Conservation (phyloP, 2,888 invertebrate species). For the Argyra leucocephala region DNA sequence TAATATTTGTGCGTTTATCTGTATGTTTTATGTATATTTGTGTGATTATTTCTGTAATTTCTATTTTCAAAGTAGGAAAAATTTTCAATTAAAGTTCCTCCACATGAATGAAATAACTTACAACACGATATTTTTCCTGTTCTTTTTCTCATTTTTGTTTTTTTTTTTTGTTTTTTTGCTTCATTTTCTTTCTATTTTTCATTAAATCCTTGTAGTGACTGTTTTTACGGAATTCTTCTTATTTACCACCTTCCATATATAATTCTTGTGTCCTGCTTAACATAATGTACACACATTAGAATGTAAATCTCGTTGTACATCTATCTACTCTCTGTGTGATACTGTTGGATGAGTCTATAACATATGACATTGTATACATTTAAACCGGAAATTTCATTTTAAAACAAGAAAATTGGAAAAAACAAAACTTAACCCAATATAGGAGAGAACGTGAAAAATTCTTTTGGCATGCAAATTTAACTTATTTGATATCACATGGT, state of each 20-base stretch:
- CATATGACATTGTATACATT: no score
- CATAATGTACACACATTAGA: not conserved
- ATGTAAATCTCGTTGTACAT: no score
- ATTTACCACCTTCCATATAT: not conserved
- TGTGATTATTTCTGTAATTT: no score
- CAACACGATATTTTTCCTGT: not conserved
- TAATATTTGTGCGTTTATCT: not conserved
- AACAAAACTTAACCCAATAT: no score
- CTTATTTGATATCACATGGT: not conserved
- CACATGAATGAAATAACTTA: not conserved
- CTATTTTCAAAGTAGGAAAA: not conserved
- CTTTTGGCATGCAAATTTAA: slow-evolving; percentile 1
- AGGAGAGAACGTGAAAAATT: not conserved
- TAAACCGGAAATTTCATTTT: no score
- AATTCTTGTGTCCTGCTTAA: not conserved
- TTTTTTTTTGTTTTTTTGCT: no score
- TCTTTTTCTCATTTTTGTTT: no score
- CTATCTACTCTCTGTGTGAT: no score
- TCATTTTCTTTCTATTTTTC: no score
- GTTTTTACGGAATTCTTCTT: not conserved
- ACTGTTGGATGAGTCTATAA: no score
- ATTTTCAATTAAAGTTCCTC: not conserved
- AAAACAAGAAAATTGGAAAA: no score
- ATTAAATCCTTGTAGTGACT: not conserved
- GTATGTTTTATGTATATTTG: no score